Percentiles rank a stretch among this genome's conserved stretches.
Evolutionary conservation across 2,888 invertebrate genomes (phyloP).

Genomic region (Heliconius ismenius): DNA sequence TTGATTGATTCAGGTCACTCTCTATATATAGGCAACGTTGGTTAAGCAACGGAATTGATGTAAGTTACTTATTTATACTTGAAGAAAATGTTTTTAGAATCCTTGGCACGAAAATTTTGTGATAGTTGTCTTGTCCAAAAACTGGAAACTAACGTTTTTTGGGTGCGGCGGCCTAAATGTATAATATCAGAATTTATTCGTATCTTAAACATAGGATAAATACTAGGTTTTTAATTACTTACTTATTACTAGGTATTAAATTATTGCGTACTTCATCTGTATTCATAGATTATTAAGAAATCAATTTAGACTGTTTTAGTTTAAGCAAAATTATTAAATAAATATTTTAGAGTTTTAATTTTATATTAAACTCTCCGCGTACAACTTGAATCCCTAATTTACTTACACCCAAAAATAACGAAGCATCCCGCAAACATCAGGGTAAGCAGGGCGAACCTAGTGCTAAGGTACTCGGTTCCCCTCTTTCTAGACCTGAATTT

Average conservation of each 20-base stretch:
- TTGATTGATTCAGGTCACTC: neutral
- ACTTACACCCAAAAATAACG: neutral
- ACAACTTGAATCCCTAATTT: neutral
- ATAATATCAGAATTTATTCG: neutral
- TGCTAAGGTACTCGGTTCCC: no score
- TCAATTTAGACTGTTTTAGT: no score
- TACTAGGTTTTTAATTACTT: no score
- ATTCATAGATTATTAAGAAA: neutral
- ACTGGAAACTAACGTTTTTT: conserved; percentile 5
- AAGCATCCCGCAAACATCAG: neutral
- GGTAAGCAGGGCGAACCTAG: no score
- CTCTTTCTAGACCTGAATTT: no score
- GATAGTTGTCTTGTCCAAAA: conserved; percentile 14
- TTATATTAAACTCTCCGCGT: neutral
- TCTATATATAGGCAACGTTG: neutral
- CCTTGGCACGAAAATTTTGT: conserved; percentile 16
- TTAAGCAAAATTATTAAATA: no score
- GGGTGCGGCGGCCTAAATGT: conserved; percentile 14
- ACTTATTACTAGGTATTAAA: neutral
- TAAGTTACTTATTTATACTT: neutral
- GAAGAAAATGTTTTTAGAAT: neutral
- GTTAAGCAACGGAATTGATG: neutral
- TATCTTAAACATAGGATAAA: neutral
- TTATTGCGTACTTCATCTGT: neutral
- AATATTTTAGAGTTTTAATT: neutral